Conservation (phyloP, 2,888 invertebrate genomes). For the Drosophila birchii region DNA sequence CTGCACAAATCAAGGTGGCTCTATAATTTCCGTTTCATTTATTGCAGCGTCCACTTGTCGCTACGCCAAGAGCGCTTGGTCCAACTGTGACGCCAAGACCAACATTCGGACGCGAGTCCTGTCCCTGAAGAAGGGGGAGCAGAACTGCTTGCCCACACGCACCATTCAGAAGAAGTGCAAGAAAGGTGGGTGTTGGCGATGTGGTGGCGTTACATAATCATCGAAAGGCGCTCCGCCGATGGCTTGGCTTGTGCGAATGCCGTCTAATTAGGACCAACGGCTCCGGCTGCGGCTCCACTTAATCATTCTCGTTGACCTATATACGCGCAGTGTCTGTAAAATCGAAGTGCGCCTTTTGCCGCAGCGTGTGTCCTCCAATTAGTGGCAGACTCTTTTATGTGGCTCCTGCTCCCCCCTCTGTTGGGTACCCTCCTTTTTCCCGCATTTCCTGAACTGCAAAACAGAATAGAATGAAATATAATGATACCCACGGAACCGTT, state of each 20-base stretch:
- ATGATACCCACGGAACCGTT: neutral
- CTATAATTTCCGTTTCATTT: neutral
- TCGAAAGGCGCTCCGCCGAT: neutral
- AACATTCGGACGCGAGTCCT: constrained; percentile 92
- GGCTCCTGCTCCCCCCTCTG: neutral
- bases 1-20: neutral
- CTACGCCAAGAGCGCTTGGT: constrained; percentile 94
- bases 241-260: neutral
- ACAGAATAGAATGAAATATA: constrained; percentile 2
- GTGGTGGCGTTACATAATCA: constrained; percentile 39
- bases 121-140: constrained; percentile 93
- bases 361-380: constrained; percentile 41
- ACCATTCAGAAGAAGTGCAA: constrained; percentile 96
- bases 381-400: constrained; percentile 25
- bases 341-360: constrained; percentile 25
- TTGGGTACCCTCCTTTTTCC: constrained; percentile 34
- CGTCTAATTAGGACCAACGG: constrained; percentile 7
- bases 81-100: constrained; percentile 93
- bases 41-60: constrained; percentile 88
- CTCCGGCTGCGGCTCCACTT: constrained; percentile 4
- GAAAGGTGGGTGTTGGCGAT: constrained; percentile 88
- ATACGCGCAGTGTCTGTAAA: constrained; percentile 8
- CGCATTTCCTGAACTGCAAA: constrained; percentile 54
- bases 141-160: constrained; percentile 91
- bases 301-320: constrained; percentile 23